Base-by-base conservation (phyloP, 2,113 vertebrate species). In the Ginglymostoma cirratum region DNA sequence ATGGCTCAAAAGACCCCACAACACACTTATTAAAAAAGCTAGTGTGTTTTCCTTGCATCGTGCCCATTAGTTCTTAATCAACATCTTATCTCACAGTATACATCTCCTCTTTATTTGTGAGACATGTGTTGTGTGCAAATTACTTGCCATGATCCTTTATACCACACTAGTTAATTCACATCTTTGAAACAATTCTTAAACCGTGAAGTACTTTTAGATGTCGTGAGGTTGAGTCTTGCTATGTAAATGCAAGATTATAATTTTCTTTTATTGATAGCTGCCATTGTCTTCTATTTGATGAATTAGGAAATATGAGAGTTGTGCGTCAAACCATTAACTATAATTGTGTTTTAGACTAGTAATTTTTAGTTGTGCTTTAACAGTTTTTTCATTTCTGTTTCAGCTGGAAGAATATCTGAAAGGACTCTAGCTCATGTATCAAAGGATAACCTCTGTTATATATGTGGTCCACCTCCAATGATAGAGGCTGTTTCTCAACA, bases 401-500 rank as follows among this genome's bases (percentile, higher is more conserved):
- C 97, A 99, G 99, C 98, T 93, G 97, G 98, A 97, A 98, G 98
- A 97, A 98, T 99, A 97, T 98, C 98, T 21, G 97, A 97, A 96
- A 97, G 97, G 96, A 97, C 98, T 96, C 96, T 99, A 96, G 96
- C 96, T 96, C 96, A 97, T 0, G 96, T 98, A 95, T 98, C 98
- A 0, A 95, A 97, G 67, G 97, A 98, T 96, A 99, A 98, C 76
- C 96, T 99, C 96, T 99, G 99, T 97, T 99, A 98, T 97, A 98
- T 99, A 95, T 99, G 99, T 14, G 99, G 99, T 34, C 99, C 99
- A 17, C 99, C 99, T 66, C 98, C 98, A 15, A 99, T 99, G 99
- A 99, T 98, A 17, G 98, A 99, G 97, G 98, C 98, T 0, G 96
- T 99, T 97, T 99, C 98, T 96, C 97, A 97, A 96, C 97, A 98